Conservation (phyloP, 2,888 invertebrate species). For the Anaspis maculata region DNA sequence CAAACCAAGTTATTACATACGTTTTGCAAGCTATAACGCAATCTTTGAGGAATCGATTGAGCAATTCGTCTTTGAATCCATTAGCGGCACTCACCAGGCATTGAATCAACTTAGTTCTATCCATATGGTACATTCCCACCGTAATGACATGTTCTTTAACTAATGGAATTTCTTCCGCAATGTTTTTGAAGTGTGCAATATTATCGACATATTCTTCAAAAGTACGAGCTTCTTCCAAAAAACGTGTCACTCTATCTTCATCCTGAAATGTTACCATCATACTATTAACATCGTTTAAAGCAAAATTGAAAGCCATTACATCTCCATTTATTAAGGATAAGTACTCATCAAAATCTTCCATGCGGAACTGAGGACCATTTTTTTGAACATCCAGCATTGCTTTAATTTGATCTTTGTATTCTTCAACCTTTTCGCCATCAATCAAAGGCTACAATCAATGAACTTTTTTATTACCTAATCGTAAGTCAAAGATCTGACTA, state of each 20-base stretch:
- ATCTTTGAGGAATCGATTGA: constrained; percentile 68
- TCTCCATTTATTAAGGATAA: constrained; percentile 64
- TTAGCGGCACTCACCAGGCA: constrained; percentile 62
- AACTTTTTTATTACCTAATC: too few relatives aligned
- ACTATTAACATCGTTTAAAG: too few relatives aligned
- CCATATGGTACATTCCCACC: constrained; percentile 79
- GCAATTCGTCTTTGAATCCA: constrained; percentile 57
- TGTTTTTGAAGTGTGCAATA: constrained; percentile 54
- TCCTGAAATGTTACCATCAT: too few relatives aligned
- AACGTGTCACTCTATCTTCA: constrained; percentile 54
- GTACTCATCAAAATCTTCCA: constrained; percentile 76
- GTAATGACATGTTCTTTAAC: constrained; percentile 57
- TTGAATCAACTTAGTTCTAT: constrained; percentile 68
- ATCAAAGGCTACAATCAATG: constrained; percentile 71
- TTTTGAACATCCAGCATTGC: constrained; percentile 61
- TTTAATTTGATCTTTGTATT: constrained; percentile 53
- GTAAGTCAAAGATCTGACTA: too few relatives aligned
- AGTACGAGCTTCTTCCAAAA: constrained; percentile 56
- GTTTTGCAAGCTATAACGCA: constrained; percentile 71
- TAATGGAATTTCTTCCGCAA: constrained; percentile 53
- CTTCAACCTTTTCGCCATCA: constrained; percentile 57
- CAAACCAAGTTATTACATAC: constrained; percentile 49
- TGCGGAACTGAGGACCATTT: constrained; percentile 62
- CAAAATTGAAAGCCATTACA: too few relatives aligned
- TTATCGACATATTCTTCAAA: constrained; percentile 58